phyloP scores from a whole-genome alignment of 2,888 invertebrate species.

The Poecilus cupreus region DNA sequence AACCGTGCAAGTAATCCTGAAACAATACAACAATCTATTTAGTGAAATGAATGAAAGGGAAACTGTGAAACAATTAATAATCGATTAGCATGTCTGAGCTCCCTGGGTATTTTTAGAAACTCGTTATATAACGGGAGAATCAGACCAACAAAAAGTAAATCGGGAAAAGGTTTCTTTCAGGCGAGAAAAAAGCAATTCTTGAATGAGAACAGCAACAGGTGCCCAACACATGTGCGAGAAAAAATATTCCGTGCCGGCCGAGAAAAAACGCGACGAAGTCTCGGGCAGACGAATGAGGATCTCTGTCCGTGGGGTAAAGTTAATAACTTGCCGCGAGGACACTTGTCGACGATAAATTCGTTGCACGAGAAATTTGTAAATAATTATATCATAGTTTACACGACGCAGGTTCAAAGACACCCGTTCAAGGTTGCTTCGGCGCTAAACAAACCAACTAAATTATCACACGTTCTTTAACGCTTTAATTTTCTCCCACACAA shows the following conservation, averaged over 20 bases:
- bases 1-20: constrained; percentile 87
- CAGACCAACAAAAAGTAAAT: constrained; percentile 51
- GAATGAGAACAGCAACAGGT: constrained; percentile 65
- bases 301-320: constrained; percentile 53
- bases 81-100: constrained; percentile 30
- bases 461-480: neutral
- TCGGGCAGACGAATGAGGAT: constrained; percentile 30
- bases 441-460: constrained; percentile 6
- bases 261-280: constrained; percentile 47
- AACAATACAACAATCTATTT: constrained; percentile 63
- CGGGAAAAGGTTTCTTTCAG: constrained; percentile 49
- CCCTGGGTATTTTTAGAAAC: neutral
- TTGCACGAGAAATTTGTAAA: constrained; percentile 51
- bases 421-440: constrained; percentile 33
- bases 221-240: constrained; percentile 66
- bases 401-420: constrained; percentile 44
- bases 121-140: constrained; percentile 31
- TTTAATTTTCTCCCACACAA: constrained; percentile 16
- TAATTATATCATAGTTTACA: constrained; percentile 58
- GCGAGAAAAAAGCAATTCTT: constrained; percentile 47
- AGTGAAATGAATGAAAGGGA: no score
- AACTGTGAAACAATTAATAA: no score
- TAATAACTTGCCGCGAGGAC: constrained; percentile 39
- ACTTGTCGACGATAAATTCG: constrained; percentile 57
- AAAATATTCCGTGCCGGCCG: constrained; percentile 44